Percentiles rank a stretch among this genome's conserved stretches.
phyloP scores from a whole-genome alignment of 2,888 invertebrate genomes.

The Nycteola revayana region DNA sequence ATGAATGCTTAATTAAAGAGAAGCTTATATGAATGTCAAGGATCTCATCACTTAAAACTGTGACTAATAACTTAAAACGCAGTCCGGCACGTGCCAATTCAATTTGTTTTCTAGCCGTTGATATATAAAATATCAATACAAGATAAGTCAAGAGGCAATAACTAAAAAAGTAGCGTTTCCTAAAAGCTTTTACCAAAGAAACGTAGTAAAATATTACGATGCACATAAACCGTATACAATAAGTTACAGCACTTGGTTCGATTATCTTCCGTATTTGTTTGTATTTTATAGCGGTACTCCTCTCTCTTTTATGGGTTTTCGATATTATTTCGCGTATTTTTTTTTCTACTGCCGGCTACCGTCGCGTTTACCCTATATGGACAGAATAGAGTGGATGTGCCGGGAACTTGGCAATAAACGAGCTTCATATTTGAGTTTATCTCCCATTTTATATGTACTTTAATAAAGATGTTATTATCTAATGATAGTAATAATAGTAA shows the following conservation, averaged over 20 bases:
- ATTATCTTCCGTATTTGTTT: slow-evolving; percentile 76
- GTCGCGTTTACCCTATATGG: slow-evolving; percentile 30
- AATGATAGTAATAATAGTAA: too few species aligned
- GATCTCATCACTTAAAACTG: too few species aligned
- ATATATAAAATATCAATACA: slow-evolving; percentile 28
- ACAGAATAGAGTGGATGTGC: slow-evolving; percentile 43
- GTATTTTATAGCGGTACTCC: slow-evolving; percentile 72
- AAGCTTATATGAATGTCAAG: too few species aligned
- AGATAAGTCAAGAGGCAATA: slow-evolving; percentile 33
- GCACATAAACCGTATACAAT: slow-evolving; percentile 73
- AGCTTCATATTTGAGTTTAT: background rate
- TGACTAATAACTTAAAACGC: too few species aligned
- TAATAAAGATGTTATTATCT: too few species aligned
- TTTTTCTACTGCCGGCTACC: slow-evolving; percentile 55
- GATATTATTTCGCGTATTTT: slow-evolving; percentile 78
- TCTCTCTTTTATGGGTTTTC: slow-evolving; percentile 70
- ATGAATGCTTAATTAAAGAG: too few species aligned
- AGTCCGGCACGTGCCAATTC: too few species aligned
- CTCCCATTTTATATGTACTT: too few species aligned
- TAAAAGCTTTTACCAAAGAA: slow-evolving; percentile 65
- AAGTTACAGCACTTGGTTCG: slow-evolving; percentile 68
- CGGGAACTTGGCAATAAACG: slow-evolving; percentile 12
- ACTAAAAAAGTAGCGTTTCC: slow-evolving; percentile 32
- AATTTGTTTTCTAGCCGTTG: slow-evolving; percentile 33
- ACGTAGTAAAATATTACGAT: slow-evolving; percentile 76